A percentile compares a stretch with the other conserved stretches of the same genome.
These are phyloP conservation scores for Lepus townsendii DNA, from an alignment of 2,797 vertebrate genomes.

Conservation along the genomic window DNA sequence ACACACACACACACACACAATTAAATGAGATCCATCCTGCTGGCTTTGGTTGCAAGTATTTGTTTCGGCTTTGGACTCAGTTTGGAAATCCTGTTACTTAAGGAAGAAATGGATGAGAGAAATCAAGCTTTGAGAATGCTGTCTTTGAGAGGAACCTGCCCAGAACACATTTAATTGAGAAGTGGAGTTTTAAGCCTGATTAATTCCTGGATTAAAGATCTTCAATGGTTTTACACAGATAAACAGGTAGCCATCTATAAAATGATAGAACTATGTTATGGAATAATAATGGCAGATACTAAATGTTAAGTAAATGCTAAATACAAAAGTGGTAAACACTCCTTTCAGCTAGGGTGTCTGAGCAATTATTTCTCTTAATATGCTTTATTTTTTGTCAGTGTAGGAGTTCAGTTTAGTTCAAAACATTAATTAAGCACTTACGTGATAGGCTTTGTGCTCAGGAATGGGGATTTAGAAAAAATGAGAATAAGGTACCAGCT, in stretches of 20 bases:
- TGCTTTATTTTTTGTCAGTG: slow-evolving; percentile 60
- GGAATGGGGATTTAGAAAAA: slow-evolving; percentile 56
- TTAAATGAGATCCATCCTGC: not conserved
- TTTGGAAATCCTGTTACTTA: slow-evolving; percentile 69
- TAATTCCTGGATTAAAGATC: slow-evolving; percentile 41
- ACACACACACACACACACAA: not conserved
- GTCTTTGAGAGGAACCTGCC: slow-evolving; percentile 53
- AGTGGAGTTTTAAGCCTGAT: not conserved
- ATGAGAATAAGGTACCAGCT: slow-evolving; percentile 40
- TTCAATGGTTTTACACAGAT: slow-evolving; percentile 54
- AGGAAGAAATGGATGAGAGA: slow-evolving; percentile 47
- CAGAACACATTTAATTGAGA: slow-evolving; percentile 59
- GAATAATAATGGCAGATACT: slow-evolving; percentile 62
- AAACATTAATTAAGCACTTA: slow-evolving; percentile 64
- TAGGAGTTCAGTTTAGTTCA: slow-evolving; percentile 66
- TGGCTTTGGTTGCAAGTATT: slow-evolving; percentile 47
- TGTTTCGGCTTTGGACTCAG: slow-evolving; percentile 58
- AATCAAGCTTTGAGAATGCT: slow-evolving; percentile 42
- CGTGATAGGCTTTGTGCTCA: slow-evolving; percentile 35
- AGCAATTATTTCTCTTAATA: slow-evolving; percentile 69
- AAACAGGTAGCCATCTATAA: slow-evolving; percentile 61
- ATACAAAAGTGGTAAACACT: slow-evolving; percentile 60
- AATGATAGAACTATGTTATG: slow-evolving; percentile 34
- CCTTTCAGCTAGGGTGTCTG: slow-evolving; percentile 50
- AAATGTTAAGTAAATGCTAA: slow-evolving; percentile 73